These are phyloP conservation scores for Tinamus major DNA, from an alignment of 2,797 vertebrate species.

Conservation along the genomic window DNA sequence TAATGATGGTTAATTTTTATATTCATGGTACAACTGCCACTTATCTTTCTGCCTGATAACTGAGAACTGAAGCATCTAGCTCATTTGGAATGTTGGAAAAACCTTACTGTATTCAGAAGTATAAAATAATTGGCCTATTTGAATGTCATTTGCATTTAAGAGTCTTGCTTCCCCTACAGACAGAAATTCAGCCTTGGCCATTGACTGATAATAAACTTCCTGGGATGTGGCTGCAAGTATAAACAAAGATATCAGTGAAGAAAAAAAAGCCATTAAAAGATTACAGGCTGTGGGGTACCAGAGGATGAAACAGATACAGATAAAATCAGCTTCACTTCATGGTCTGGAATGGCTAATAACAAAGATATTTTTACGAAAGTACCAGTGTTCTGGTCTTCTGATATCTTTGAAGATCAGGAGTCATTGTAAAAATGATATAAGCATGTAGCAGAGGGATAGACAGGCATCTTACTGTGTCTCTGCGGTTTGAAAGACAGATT, in stretches of 20 bases:
- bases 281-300: not conserved
- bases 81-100: slow-evolving; percentile 9
- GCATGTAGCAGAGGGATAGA: not conserved
- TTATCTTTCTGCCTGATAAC: not conserved
- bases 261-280: not conserved
- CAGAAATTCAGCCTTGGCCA: not conserved
- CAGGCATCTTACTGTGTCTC: not conserved
- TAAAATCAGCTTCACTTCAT: not conserved
- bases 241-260: not conserved
- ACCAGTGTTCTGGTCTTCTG: not conserved
- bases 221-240: not conserved
- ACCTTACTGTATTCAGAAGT: not conserved
- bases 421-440: not conserved
- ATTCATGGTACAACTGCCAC: not conserved
- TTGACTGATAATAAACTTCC: not conserved
- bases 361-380: not conserved
- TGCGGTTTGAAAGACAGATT: not conserved
- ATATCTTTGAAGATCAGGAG: not conserved
- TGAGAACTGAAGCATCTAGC: slow-evolving; percentile 8
- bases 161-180: not conserved
- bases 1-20: slow-evolving; percentile 5
- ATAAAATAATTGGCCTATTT: slow-evolving; percentile 20
- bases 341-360: not conserved
- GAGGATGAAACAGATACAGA: not conserved
- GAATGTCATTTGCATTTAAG: slow-evolving; percentile 6